Evolutionary conservation across 2,113 vertebrate genomes (phyloP), one percentile per base, ranked within the genome.

Genomic region (Columba janthina): DNA sequence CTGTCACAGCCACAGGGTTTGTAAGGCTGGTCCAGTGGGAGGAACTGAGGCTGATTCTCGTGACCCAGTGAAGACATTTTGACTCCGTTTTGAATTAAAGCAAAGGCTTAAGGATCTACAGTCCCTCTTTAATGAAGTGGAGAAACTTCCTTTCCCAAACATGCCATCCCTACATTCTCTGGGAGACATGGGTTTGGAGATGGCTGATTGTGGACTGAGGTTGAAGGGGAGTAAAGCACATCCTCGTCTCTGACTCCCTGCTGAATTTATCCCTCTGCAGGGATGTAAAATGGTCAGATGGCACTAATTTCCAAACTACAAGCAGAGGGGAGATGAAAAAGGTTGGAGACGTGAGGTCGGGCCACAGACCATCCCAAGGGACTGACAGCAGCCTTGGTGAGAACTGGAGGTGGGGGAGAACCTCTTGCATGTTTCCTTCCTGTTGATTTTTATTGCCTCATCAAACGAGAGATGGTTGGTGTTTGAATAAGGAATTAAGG

Each of bases 91-190:
- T 32, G 67, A 62, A 40, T 24, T 60, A 19, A 67, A 76, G 57
- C 14, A 70, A 60, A 79, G 44, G 21, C 15, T 51, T 38, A 28
- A n/a, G 57, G 38, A 57, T 31, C 48, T 64, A 5, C 12, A 31
- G 26, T 10, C 21, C 69, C 7, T 36, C 38, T 67, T 67, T 22
- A 56, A 28, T 4, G 44, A n/a, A 10, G 7, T 16, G 56, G 9
- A 86, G 79, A 77, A 88, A 22, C 3, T 12, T 88, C 11, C 57
- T 62, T n/a, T 83, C 32, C 69, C n/a, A 18, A 34, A 32, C 3
- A 19, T 18, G 70, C 8, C 25, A 19, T 7, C 11, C 12, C 9
- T 1, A 1, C 0, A 0, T 31, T 31, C 51, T 25, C 22, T 48
- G 57, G 36, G n/a, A 87, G 50, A 32, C 1, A 4, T 3, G 5